Evolutionary conservation across 2,113 vertebrate genomes (phyloP).

Genomic region (Mohoua ochrocephala): DNA sequence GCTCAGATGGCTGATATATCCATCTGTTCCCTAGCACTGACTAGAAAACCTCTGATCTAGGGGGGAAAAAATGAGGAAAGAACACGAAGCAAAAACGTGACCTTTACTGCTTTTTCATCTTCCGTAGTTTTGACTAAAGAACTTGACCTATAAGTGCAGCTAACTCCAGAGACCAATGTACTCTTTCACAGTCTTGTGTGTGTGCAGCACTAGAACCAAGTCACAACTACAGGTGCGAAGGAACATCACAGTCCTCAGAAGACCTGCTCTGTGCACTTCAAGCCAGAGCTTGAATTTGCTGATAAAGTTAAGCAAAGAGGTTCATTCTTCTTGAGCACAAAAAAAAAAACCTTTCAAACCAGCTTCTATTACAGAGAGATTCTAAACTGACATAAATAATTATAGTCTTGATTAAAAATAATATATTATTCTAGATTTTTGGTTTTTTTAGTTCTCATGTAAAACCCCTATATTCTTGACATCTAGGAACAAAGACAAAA

Average conservation of each 20-base stretch:
- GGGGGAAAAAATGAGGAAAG: background rate
- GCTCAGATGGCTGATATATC: background rate
- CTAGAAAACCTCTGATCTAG: background rate
- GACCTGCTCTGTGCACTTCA: background rate
- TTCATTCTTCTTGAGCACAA: background rate
- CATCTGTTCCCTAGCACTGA: background rate
- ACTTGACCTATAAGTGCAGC: background rate
- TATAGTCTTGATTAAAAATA: slow-evolving; percentile 67
- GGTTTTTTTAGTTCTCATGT: slow-evolving; percentile 58
- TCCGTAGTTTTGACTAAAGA: background rate
- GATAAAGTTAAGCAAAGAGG: background rate
- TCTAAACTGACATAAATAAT: slow-evolving; percentile 66
- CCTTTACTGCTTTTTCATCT: background rate
- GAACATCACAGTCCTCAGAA: background rate
- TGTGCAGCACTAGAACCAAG: background rate
- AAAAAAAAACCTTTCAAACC: slow-evolving; percentile 1
- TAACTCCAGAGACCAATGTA: background rate
- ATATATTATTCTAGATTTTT: slow-evolving; percentile 69
- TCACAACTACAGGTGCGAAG: slow-evolving; percentile 13
- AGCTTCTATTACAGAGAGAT: slow-evolving; percentile 1
- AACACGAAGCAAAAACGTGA: background rate
- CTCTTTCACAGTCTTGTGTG: slow-evolving; percentile 10
- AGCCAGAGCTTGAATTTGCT: background rate
- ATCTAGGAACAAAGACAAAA: slow-evolving; percentile 66
- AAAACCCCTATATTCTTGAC: slow-evolving; percentile 57